phyloP scores from a whole-genome alignment of 2,113 vertebrate genomes.

The Melierax canorus region DNA sequence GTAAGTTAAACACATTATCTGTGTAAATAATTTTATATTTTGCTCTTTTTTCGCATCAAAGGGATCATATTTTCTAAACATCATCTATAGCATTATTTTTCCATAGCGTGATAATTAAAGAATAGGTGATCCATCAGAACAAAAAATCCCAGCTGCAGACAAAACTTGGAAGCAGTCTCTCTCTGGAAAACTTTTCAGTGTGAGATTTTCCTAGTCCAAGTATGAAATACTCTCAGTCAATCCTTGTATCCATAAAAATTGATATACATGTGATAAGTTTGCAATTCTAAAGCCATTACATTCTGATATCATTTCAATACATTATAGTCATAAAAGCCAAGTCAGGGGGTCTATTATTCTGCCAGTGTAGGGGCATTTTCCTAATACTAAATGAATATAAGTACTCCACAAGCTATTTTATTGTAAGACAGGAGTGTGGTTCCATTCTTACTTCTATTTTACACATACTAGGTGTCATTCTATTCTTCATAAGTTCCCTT shows the following conservation, averaged over 20 bases:
- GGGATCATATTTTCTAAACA: background rate
- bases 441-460: background rate
- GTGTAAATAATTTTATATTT: background rate
- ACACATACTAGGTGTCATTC: background rate
- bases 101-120: background rate
- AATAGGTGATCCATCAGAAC: background rate
- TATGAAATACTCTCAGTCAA: background rate
- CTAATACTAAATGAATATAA: background rate
- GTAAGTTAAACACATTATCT: background rate
- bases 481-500: background rate
- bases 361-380: background rate
- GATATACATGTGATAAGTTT: background rate
- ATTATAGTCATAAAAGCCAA: background rate
- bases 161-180: background rate
- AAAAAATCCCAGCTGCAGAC: background rate
- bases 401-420: background rate
- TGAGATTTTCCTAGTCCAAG: background rate
- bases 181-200: background rate
- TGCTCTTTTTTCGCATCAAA: background rate
- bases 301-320: background rate
- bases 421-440: fast-evolving
- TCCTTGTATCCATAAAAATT: background rate
- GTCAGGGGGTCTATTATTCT: background rate
- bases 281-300: background rate
- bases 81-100: background rate